Evolutionary conservation across 2,888 invertebrate genomes (phyloP).

Genomic region (Stenchaetothrips biformis): DNA sequence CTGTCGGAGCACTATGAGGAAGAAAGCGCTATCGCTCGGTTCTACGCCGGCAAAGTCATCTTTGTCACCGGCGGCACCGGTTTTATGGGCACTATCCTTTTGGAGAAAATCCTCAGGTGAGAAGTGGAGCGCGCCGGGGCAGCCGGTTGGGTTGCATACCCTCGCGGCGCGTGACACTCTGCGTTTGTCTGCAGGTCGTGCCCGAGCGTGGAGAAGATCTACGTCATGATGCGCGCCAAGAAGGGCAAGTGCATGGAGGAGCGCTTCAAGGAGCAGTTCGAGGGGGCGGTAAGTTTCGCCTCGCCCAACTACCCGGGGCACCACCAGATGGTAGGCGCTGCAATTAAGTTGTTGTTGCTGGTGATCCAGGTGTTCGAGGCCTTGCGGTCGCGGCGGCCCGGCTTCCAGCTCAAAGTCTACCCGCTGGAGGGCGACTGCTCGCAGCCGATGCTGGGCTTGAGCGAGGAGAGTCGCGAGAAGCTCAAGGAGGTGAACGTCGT

Average conservation of each 20-base stretch:
- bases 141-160: conserved; percentile 28
- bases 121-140: conserved; percentile 30
- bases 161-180: conserved; percentile 6
- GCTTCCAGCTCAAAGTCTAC: conserved; percentile 34
- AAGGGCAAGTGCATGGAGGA: conserved; percentile 44
- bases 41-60: conserved; percentile 42
- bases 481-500: conserved; percentile 37
- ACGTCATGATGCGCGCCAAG: conserved; percentile 44
- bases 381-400: conserved; percentile 34
- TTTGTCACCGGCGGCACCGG: conserved; percentile 46
- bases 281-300: not conserved
- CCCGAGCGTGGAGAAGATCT: conserved; percentile 43
- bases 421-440: conserved; percentile 38
- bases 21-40: conserved; percentile 41
- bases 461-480: conserved; percentile 32
- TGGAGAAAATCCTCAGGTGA: conserved; percentile 46
- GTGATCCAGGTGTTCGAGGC: conserved; percentile 34
- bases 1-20: conserved; percentile 29
- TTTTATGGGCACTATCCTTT: conserved; percentile 44
- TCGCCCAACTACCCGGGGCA: not conserved
- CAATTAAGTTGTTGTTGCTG: not conserved
- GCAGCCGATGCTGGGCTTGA: conserved; percentile 37
- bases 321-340: not conserved
- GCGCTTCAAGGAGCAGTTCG: conserved; percentile 10
- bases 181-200: conserved; percentile 42